phyloP scores from a whole-genome alignment of 1,140 invertebrate genomes.

The Drosophila virilis region DNA sequence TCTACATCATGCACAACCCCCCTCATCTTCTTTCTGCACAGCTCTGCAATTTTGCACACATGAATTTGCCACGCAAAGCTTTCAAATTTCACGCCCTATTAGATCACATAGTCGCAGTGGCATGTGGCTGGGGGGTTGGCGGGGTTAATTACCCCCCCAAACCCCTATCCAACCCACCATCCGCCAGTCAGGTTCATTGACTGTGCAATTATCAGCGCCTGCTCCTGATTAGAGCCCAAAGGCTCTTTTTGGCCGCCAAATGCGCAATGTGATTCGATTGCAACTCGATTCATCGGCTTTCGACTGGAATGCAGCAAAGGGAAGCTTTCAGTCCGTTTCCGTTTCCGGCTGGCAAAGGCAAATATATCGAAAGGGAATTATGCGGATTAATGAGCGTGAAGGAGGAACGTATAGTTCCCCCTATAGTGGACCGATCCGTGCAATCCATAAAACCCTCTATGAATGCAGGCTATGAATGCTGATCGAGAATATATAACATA shows the following conservation, averaged over 20 bases:
- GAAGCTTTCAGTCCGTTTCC: slow-evolving; percentile 26
- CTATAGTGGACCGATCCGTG: too few relatives aligned
- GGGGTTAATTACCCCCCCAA: not conserved
- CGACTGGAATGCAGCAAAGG: slow-evolving; percentile 14
- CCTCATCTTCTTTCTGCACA: too few relatives aligned
- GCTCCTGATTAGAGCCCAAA: slow-evolving; percentile 39
- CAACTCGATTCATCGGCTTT: slow-evolving; percentile 30
- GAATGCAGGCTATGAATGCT: too few relatives aligned
- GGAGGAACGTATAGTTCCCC: too few relatives aligned
- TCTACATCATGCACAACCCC: not conserved
- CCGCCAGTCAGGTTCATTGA: slow-evolving; percentile 4
- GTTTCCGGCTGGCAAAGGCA: slow-evolving; percentile 27
- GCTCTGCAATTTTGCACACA: slow-evolving; percentile 32
- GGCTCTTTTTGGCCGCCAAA: not conserved
- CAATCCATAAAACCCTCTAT: too few relatives aligned
- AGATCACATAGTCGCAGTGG: slow-evolving; percentile 9
- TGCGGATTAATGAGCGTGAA: too few relatives aligned
- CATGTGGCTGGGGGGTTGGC: not conserved
- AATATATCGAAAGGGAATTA: slow-evolving; percentile 1
- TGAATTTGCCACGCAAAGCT: slow-evolving; percentile 37
- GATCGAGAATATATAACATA: too few relatives aligned
- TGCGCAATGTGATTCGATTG: slow-evolving; percentile 5
- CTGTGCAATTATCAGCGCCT: slow-evolving; percentile 25
- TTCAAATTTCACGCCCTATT: slow-evolving; percentile 54
- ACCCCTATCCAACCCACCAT: not conserved